Evolutionary conservation across 2,113 vertebrate genomes (phyloP), one percentile per base, ranked within the genome.

Genomic region (Malaclemys terrapin): DNA sequence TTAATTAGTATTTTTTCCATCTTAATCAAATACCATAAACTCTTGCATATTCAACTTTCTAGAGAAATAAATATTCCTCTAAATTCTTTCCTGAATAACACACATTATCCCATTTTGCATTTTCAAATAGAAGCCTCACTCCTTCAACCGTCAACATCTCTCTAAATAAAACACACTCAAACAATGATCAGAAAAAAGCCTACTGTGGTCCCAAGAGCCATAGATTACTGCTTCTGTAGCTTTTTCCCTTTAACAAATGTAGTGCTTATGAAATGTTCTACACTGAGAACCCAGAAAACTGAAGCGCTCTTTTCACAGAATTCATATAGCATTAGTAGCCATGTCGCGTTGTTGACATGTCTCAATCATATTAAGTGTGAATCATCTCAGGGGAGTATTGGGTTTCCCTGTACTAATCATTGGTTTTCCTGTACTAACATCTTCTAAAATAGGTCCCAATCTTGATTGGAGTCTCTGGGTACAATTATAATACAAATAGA

Each of bases 31-130:
- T 88, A 90, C 65, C 91, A 31, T 92, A 86, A 94, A 95, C 91
- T 88, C 91, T 80, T 82, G 35, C 79, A 86, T 89, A 85, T 93
- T 84, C 38, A 62, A 85, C 69, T 85, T 94, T 84, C 89, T 78
- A 72, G 14, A 87, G 75, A 96, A 95, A 93, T 96, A 90, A 94
- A 91, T 97, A 88, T 90, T 59, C 78, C 69, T 86, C 89, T 97
- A 91, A 91, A 78, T 92, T 96, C 85, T 88, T 97, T 89, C 89
- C 92, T 94, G 79, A 93, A 88, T 91, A 94, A 89, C 85, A 84
- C 45, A 89, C 76, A 82, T 87, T 91, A 94, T 89, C 92, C 82
- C 56, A 92, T 49, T 84, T 93, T 84, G 45, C 11, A 81, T 89
- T 88, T 92, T 84, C 81, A 94, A 9, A 35, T 49, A 54, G 22